Evolutionary conservation across 2,888 invertebrate species (phyloP).

Genomic region (Chrysotoxum bicinctum): DNA sequence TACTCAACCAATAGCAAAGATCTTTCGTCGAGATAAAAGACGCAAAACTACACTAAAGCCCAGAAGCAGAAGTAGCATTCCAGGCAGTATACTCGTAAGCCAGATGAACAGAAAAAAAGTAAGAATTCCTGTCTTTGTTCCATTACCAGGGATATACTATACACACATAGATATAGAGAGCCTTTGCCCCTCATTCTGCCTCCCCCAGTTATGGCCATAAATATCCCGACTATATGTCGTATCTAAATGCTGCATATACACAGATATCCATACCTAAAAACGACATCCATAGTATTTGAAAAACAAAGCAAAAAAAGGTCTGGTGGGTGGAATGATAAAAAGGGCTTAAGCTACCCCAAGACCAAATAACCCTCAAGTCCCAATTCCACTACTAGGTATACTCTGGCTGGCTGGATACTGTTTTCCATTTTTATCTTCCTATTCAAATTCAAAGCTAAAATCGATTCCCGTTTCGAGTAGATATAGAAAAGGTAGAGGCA

Average conservation of each 20-base stretch:
- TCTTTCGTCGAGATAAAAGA: slow-evolving; percentile 74
- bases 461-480: slow-evolving; percentile 51
- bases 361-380: slow-evolving; percentile 51
- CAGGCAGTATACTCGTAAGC: slow-evolving; percentile 37
- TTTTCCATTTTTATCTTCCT: slow-evolving; percentile 69
- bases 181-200: not conserved
- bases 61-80: slow-evolving; percentile 52
- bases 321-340: slow-evolving; percentile 55
- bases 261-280: slow-evolving; percentile 45
- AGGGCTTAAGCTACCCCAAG: slow-evolving; percentile 61
- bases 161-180: not conserved
- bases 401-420: slow-evolving; percentile 24
- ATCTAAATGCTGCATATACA: slow-evolving; percentile 69
- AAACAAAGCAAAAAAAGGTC: slow-evolving; percentile 3
- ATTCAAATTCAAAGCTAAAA: slow-evolving; percentile 72
- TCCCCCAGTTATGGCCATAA: slow-evolving; percentile 39
- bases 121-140: slow-evolving; percentile 58
- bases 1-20: slow-evolving; percentile 74
- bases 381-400: slow-evolving; percentile 6
- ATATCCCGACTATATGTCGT: slow-evolving; percentile 68
- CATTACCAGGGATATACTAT: slow-evolving; percentile 56
- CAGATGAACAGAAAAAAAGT: slow-evolving; percentile 14
- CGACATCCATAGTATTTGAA: slow-evolving; percentile 35
- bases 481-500: slow-evolving; percentile 30
- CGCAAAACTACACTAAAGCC: slow-evolving; percentile 60